Evolutionary conservation across 2,113 vertebrate species (phyloP).

Genomic region (Phalacrocorax pelagicus): DNA sequence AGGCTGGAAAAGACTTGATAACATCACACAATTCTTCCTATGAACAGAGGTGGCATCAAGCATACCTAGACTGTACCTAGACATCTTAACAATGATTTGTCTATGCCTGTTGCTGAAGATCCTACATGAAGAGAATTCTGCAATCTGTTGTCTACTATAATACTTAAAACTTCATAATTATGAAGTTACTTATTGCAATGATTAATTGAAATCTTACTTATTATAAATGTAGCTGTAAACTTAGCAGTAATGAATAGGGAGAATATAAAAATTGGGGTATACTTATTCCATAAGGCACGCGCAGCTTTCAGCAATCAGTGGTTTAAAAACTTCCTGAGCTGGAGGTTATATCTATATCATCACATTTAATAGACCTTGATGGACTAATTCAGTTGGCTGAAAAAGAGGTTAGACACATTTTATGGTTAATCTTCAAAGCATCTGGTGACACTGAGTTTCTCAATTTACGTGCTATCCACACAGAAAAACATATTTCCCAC

Average conservation of each 20-base stretch:
- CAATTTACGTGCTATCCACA: background rate
- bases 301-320: constrained; percentile 3
- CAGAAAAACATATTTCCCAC: background rate
- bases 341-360: background rate
- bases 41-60: background rate
- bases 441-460: background rate
- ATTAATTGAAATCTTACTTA: background rate
- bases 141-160: background rate
- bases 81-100: background rate
- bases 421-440: constrained; percentile 48
- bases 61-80: background rate
- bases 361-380: background rate
- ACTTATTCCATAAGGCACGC: background rate
- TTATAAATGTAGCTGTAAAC: background rate
- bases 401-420: constrained; percentile 26
- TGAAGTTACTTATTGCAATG: background rate
- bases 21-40: background rate
- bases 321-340: constrained; percentile 25
- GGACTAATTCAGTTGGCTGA: background rate
- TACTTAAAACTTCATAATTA: background rate
- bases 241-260: background rate
- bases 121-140: background rate
- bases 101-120: background rate
- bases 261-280: background rate
- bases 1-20: background rate